A percentile compares a stretch with the other conserved stretches of the same genome.
phyloP scores from a whole-genome alignment of 2,113 vertebrate genomes.

The Hemiscyllium ocellatum region DNA sequence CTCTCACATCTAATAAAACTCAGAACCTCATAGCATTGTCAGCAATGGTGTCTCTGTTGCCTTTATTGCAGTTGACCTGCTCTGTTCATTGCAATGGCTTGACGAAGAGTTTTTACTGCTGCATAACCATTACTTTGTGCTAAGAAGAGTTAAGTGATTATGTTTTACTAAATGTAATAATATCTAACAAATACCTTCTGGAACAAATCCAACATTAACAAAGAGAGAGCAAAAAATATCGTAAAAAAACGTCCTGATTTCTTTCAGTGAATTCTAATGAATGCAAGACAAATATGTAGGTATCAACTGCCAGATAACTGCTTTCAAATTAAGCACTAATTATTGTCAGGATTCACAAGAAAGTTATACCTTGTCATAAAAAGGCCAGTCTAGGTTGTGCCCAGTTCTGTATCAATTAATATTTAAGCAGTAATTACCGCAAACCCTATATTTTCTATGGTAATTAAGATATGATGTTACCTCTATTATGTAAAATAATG shows the following conservation, averaged over 20 bases:
- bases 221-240: constrained; percentile 30
- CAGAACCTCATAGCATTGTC: background rate
- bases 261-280: constrained; percentile 69
- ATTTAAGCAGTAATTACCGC: constrained; percentile 78
- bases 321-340: constrained; percentile 79
- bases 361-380: constrained; percentile 86
- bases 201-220: constrained; percentile 31
- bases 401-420: constrained; percentile 76
- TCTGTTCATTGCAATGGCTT: background rate
- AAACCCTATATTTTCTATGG: constrained; percentile 90
- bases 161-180: constrained; percentile 37
- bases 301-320: constrained; percentile 81
- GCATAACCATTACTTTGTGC: constrained; percentile 12
- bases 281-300: constrained; percentile 75
- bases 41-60: background rate
- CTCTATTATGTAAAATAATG: constrained; percentile 67
- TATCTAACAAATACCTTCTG: constrained; percentile 34
- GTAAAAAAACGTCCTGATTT: constrained; percentile 7
- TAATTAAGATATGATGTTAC: constrained; percentile 77
- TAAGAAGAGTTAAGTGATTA: constrained; percentile 34
- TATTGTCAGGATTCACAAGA: constrained; percentile 80
- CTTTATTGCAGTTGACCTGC: background rate
- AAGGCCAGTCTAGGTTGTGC: constrained; percentile 75
- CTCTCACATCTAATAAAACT: background rate
- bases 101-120: background rate